These are phyloP conservation scores for Mesochorus sp. DNA, from an alignment of 2,888 invertebrate species.

Conservation along the genomic window DNA sequence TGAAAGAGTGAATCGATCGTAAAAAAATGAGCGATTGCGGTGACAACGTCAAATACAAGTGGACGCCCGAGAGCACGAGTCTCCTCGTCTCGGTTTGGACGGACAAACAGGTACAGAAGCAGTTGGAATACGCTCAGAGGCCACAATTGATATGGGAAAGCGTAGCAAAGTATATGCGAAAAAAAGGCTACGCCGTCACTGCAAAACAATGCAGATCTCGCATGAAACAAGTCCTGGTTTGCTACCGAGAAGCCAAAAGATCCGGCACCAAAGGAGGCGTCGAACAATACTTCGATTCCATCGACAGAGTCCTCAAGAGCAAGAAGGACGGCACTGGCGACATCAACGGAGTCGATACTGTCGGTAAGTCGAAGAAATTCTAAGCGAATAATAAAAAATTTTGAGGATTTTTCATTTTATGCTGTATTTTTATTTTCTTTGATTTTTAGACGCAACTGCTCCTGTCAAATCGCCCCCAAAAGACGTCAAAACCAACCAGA, in stretches of 20 bases:
- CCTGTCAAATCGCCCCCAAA: conserved; percentile 78
- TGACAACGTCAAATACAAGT: conserved; percentile 77
- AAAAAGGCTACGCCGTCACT: conserved; percentile 79
- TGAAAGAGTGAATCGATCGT: not conserved
- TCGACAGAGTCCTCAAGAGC: conserved; percentile 76
- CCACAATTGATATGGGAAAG: conserved; percentile 80
- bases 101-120: conserved; percentile 80
- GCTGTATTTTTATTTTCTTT: conserved; percentile 7
- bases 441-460: conserved; percentile 70
- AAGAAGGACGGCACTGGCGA: conserved; percentile 69
- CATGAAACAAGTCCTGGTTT: conserved; percentile 80
- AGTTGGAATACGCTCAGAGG: conserved; percentile 75
- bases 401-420: not conserved
- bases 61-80: conserved; percentile 80
- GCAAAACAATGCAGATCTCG: conserved; percentile 80
- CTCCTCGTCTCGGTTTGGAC: conserved; percentile 80
- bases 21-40: conserved; percentile 73
- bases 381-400: not conserved
- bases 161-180: conserved; percentile 78
- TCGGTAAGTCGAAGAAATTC: conserved; percentile 75
- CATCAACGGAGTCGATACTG: conserved; percentile 76
- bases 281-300: conserved; percentile 79
- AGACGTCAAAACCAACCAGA: conserved; percentile 79
- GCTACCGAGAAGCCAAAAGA: conserved; percentile 79
- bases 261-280: conserved; percentile 76